A percentile compares a stretch with the other conserved stretches of the same genome.
Conservation (phyloP, 2,888 invertebrate genomes). For the Bimastos eiseni region DNA sequence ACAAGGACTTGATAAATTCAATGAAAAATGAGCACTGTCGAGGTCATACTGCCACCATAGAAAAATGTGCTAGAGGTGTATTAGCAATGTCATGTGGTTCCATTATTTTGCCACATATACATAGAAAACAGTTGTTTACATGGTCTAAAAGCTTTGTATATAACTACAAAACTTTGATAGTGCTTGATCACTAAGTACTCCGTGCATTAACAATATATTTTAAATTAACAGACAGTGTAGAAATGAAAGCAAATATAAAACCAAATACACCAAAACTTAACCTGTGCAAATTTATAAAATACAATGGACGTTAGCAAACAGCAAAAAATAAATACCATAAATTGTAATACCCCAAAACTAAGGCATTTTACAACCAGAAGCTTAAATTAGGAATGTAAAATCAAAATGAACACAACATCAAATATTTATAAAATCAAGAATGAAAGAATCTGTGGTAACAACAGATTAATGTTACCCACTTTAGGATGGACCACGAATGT, state of each 20-base stretch:
- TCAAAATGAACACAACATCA: background rate
- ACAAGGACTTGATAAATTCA: too few relatives aligned
- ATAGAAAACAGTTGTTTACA: too few relatives aligned
- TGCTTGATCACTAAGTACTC: background rate
- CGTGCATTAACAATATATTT: background rate
- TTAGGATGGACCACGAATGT: background rate
- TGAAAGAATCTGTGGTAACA: background rate
- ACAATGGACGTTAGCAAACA: slow-evolving; percentile 4
- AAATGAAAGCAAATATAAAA: background rate
- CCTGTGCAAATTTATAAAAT: background rate
- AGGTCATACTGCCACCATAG: too few relatives aligned
- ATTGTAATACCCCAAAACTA: background rate
- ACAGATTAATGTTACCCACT: background rate
- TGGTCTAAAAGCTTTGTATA: background rate
- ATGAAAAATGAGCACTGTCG: too few relatives aligned
- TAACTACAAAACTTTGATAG: background rate
- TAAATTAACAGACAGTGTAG: background rate
- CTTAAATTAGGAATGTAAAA: slow-evolving; percentile 6
- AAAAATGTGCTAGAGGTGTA: too few relatives aligned
- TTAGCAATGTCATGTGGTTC: too few relatives aligned
- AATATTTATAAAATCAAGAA: background rate
- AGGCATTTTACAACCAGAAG: background rate
- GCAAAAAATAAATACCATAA: background rate
- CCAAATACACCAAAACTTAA: background rate
- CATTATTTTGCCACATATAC: too few relatives aligned